Conservation (phyloP, 64 coral and sea anemone genomes). For the Montipora efflorescens region DNA sequence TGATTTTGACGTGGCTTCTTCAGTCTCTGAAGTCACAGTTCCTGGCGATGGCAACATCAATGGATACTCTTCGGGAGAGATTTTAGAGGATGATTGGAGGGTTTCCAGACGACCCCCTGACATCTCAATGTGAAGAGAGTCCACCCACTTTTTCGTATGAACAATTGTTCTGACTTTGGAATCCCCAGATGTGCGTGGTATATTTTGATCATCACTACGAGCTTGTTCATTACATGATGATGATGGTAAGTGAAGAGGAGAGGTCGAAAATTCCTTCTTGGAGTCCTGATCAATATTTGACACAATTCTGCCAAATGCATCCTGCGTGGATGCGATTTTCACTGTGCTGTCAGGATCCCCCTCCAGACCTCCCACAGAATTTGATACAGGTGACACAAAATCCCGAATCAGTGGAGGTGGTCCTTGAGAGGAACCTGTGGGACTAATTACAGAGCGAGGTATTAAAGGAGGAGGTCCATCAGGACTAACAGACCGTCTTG, state of each 20-base stretch:
- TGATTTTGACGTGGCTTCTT: neutral
- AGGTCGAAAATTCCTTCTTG: neutral
- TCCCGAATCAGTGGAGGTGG: conserved; percentile 87
- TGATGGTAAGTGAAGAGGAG: neutral
- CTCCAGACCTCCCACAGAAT: neutral
- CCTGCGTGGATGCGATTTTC: neutral
- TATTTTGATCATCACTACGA: neutral
- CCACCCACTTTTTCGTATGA: conserved; percentile 74
- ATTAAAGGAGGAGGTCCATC: conserved; percentile 74
- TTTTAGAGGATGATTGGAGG: neutral
- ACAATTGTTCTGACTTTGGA: conserved; percentile 80
- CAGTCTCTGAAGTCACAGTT: neutral
- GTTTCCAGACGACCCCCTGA: neutral
- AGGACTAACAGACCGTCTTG: conserved; percentile 28
- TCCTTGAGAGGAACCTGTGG: conserved; percentile 32
- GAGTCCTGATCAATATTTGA: neutral
- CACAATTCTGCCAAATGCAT: neutral
- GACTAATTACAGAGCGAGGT: conserved; percentile 48
- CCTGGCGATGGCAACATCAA: neutral
- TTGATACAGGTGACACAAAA: neutral
- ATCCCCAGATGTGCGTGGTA: neutral
- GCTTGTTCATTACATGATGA: neutral
- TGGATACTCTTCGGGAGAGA: neutral
- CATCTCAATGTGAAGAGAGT: conserved; percentile 12
- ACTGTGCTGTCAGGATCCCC: conserved; percentile 21